Percentiles rank a stretch among this genome's conserved stretches.
Evolutionary conservation across 53 echinoderm and acorn worm species (phyloP).

Genomic region (Echinarachnius parma): DNA sequence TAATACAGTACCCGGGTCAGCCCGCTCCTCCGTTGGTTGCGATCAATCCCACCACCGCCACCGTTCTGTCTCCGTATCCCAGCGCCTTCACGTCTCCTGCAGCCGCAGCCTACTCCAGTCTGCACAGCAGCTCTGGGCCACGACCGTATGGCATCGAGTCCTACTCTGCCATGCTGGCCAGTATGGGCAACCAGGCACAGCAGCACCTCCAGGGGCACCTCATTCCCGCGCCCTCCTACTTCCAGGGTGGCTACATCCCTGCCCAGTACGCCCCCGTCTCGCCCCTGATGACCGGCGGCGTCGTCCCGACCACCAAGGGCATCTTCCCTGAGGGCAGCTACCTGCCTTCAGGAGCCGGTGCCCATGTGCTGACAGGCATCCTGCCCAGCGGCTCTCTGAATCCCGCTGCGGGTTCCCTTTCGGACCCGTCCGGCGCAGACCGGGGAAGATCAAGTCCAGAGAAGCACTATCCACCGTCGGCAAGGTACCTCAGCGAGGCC

Average conservation of each 20-base stretch:
- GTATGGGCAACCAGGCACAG: constrained; percentile 91
- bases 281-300: constrained; percentile 34
- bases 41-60: constrained; percentile 28
- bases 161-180: constrained; percentile 94
- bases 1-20: constrained; percentile 36
- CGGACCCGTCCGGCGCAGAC: constrained; percentile 17
- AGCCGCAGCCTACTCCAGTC: constrained; percentile 12
- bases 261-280: constrained; percentile 34
- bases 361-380: constrained; percentile 41
- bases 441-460: constrained; percentile 25
- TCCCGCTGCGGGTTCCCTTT: constrained; percentile 8
- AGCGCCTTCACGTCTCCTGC: constrained; percentile 39
- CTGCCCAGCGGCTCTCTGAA: constrained; percentile 24
- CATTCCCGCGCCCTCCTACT: constrained; percentile 47
- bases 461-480: constrained; percentile 27
- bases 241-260: constrained; percentile 59
- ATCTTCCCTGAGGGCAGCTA: constrained; percentile 41
- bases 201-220: constrained; percentile 65
- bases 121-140: constrained; percentile 26
- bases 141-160: constrained; percentile 73
- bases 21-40: constrained; percentile 25
- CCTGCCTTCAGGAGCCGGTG: constrained; percentile 11
- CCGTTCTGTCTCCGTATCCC: constrained; percentile 33
- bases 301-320: constrained; percentile 34
- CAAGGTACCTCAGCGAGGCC: constrained; percentile 8